Evolutionary conservation across 2,113 vertebrate species (phyloP).

Genomic region (Kryptolebias marmoratus): DNA sequence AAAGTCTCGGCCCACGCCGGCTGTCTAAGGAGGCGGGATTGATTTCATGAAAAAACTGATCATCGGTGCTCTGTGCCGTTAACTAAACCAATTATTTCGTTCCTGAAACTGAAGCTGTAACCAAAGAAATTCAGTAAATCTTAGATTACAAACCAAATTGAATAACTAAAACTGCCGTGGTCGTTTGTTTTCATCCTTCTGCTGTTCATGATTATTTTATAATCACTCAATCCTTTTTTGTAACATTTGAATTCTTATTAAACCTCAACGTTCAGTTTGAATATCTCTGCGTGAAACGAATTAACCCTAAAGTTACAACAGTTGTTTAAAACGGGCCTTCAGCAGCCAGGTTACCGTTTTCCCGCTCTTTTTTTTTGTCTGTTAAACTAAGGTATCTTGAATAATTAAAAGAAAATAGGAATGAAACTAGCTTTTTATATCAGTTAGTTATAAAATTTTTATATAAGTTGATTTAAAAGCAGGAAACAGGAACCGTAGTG

Average conservation of each 20-base stretch:
- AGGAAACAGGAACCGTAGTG: background rate
- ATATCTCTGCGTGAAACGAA: background rate
- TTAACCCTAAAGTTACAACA: too few species aligned
- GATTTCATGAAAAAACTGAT: conserved; percentile 42
- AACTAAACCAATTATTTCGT: background rate
- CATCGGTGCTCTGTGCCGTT: background rate
- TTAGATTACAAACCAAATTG: background rate
- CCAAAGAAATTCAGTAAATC: background rate
- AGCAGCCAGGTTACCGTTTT: background rate
- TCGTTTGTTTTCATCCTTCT: too few species aligned
- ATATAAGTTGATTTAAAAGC: background rate
- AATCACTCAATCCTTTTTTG: too few species aligned
- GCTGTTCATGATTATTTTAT: too few species aligned
- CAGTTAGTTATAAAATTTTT: too few species aligned
- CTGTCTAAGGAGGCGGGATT: conserved; percentile 12
- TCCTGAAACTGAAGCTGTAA: background rate
- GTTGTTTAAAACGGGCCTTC: too few species aligned
- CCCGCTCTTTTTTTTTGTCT: background rate
- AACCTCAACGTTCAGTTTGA: background rate
- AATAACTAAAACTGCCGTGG: background rate
- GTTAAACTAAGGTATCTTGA: background rate
- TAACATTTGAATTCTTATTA: background rate
- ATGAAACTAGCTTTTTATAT: too few species aligned
- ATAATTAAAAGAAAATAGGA: background rate
- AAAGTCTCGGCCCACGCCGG: conserved; percentile 3